These are phyloP conservation scores for Cladopsammia gracilis DNA, from an alignment of 64 coral and sea anemone genomes.

Conservation along the genomic window DNA sequence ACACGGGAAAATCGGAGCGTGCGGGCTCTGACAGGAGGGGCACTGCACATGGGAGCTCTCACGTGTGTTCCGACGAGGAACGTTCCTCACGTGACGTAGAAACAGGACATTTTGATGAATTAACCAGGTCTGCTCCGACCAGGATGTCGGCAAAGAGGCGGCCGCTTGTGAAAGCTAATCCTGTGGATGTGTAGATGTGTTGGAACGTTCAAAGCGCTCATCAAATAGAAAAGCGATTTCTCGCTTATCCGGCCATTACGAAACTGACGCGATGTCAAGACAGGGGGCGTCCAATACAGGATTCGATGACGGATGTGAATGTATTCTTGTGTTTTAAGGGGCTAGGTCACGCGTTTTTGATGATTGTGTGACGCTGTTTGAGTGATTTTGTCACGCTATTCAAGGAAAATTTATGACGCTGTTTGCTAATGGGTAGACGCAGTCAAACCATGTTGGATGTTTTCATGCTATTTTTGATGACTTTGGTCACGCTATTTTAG, in stretches of 20 bases:
- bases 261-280: neutral
- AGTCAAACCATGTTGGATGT: no score
- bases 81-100: neutral
- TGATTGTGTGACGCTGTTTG: no score
- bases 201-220: neutral
- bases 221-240: neutral
- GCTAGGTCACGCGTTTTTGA: no score
- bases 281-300: no score
- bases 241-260: neutral
- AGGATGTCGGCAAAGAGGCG: slow-evolving; percentile 32
- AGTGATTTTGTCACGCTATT: no score
- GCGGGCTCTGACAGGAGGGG: neutral
- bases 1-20: neutral
- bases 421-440: no score
- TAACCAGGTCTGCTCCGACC: neutral
- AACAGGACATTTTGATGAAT: neutral
- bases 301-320: no score
- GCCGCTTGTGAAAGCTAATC: slow-evolving; percentile 25
- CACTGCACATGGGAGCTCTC: neutral
- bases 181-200: neutral
- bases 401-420: no score
- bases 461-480: no score
- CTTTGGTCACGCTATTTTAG: no score
- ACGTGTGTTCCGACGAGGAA: neutral
- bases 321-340: no score